Evolutionary conservation across 1,140 invertebrate genomes (phyloP).

Genomic region (Melanaphis sacchari): DNA sequence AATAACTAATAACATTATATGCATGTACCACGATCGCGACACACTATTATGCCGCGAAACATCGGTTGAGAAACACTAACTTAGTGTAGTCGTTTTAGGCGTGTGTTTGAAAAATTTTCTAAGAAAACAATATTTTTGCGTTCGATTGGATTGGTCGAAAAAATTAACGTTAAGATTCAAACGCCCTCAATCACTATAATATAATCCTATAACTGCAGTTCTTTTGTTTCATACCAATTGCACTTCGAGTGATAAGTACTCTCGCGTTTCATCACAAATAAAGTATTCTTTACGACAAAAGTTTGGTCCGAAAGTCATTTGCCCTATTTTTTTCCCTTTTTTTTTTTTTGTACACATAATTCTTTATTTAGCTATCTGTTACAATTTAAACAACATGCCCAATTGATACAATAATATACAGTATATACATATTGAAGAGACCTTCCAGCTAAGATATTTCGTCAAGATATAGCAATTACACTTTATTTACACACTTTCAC

Average conservation of each 20-base stretch:
- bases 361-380: no score
- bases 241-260: neutral
- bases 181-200: neutral
- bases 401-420: no score
- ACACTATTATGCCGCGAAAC: no score
- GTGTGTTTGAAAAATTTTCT: neutral
- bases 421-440: no score
- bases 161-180: neutral
- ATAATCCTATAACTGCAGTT: neutral
- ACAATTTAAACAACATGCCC: no score
- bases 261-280: neutral
- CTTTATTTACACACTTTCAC: no score
- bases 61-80: no score
- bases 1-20: no score
- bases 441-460: no score
- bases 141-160: neutral
- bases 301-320: neutral
- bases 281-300: neutral
- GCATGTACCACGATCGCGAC: no score
- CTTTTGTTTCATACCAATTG: neutral
- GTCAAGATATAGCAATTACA: no score
- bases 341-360: no score
- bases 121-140: neutral
- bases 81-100: neutral
- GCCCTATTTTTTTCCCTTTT: neutral